Conservation (phyloP, 2,797 vertebrate genomes). For the Spinus olivaceus region DNA sequence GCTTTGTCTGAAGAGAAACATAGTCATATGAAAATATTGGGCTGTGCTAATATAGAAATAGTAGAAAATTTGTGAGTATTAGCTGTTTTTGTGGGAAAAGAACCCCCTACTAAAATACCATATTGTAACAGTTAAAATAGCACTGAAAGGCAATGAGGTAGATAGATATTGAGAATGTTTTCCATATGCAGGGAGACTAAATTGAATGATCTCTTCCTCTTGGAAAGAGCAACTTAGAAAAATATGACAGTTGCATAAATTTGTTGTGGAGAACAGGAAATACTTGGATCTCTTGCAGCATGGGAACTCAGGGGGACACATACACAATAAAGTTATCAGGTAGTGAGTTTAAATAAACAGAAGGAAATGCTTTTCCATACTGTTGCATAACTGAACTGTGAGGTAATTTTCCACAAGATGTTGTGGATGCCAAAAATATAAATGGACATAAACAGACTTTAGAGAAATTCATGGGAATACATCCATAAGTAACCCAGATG, state of each 20-base stretch:
- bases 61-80: neutral
- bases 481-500: conserved; percentile 21
- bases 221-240: neutral
- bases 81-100: neutral
- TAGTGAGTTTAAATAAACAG: conserved; percentile 47
- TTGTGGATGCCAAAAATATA: conserved; percentile 11
- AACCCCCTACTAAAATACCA: neutral
- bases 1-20: neutral
- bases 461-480: neutral
- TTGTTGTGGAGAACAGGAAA: neutral
- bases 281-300: neutral
- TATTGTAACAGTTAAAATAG: neutral
- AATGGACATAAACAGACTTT: neutral
- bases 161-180: neutral
- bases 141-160: neutral
- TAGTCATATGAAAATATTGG: neutral
- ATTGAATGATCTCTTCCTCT: neutral
- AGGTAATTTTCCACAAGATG: conserved; percentile 38
- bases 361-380: neutral
- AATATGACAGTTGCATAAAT: neutral
- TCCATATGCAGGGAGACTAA: neutral
- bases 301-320: neutral
- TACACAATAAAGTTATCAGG: conserved; percentile 6
- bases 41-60: neutral
- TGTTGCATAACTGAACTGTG: conserved; percentile 25